Evolutionary conservation across 2,113 vertebrate genomes (phyloP).

Genomic region (Gobius niger): DNA sequence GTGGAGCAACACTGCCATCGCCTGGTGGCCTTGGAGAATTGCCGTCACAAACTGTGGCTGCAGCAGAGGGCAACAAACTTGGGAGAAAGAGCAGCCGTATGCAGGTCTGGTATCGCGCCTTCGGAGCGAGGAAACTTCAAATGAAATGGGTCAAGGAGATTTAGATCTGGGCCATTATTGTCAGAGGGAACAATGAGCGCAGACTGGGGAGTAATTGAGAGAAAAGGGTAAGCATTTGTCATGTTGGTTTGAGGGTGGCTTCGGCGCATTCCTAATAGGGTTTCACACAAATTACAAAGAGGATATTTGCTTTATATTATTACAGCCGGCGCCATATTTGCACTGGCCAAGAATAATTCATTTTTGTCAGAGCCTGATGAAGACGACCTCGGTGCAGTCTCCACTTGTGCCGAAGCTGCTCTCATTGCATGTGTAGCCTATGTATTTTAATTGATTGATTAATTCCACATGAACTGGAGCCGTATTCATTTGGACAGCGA

Average conservation of each 20-base stretch:
- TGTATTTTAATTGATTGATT: background rate
- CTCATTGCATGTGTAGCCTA: background rate
- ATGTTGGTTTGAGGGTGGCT: conserved; percentile 40
- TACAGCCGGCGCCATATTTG: conserved; percentile 24
- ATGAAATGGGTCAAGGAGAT: conserved; percentile 71
- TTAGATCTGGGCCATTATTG: conserved; percentile 63
- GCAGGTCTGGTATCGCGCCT: conserved; percentile 19
- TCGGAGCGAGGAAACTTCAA: conserved; percentile 38
- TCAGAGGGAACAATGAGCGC: conserved; percentile 61
- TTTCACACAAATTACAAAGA: conserved; percentile 44
- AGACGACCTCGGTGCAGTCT: conserved; percentile 2
- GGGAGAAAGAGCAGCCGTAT: conserved; percentile 29
- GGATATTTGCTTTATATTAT: conserved; percentile 43
- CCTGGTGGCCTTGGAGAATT: conserved; percentile 30
- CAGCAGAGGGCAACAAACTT: conserved; percentile 40
- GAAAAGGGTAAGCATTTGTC: conserved; percentile 60
- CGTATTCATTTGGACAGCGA: too few species aligned
- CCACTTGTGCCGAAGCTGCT: background rate
- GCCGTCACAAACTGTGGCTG: background rate
- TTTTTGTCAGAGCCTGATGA: conserved; percentile 25
- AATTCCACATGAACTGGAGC: background rate
- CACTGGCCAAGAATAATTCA: conserved; percentile 24
- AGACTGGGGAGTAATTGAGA: conserved; percentile 53
- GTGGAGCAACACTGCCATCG: conserved; percentile 74
- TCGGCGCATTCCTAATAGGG: conserved; percentile 48